Conservation (phyloP, 2,797 vertebrate genomes). For the Margarornis squamiger region DNA sequence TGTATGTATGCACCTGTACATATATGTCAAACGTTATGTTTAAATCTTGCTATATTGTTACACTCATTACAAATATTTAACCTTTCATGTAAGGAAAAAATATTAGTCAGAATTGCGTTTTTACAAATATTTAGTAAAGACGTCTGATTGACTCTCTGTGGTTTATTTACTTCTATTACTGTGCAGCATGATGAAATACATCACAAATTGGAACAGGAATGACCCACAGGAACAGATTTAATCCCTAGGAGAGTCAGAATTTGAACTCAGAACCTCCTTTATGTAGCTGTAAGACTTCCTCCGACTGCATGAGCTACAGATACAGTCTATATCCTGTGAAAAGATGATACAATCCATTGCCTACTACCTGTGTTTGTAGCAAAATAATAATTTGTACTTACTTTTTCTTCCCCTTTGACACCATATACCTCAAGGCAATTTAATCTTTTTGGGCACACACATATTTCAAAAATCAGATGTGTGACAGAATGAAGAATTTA, state of each 20-base stretch:
- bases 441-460: not conserved
- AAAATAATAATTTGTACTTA: not conserved
- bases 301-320: not conserved
- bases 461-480: not conserved
- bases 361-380: not conserved
- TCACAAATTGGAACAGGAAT: not conserved
- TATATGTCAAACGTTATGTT: not conserved
- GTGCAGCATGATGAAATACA: not conserved
- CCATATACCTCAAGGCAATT: not conserved
- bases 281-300: fast-evolving
- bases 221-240: not conserved
- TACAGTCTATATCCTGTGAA: not conserved
- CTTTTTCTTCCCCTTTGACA: not conserved
- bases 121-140: not conserved
- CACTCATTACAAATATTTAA: not conserved
- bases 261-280: not conserved
- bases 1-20: not conserved
- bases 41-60: not conserved
- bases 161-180: not conserved
- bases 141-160: not conserved
- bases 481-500: not conserved
- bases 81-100: not conserved
- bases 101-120: not conserved
- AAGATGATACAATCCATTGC: not conserved
- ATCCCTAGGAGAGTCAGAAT: not conserved